Base-by-base conservation (phyloP, 2,113 vertebrate genomes). In the Nycticryphes semicollaris region DNA sequence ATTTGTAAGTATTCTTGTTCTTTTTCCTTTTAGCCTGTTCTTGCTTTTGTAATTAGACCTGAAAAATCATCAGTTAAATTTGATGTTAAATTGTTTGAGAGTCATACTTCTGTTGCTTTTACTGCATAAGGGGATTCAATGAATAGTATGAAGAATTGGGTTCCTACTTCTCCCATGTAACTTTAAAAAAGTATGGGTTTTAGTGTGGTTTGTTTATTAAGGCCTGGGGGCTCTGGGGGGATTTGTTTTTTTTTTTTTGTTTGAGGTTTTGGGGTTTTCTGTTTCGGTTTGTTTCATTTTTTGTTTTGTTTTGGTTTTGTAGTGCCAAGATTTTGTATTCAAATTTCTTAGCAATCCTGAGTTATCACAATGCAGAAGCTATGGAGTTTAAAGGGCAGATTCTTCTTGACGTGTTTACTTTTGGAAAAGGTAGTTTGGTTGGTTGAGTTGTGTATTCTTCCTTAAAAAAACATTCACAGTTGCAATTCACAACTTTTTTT, bases 1-100 rank as follows among this genome's bases (percentile, higher is more conserved):
- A 98, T 97, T 81, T 99, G 99, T 99, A 98, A 99, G 99, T 99
- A 97, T 43, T 64, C 23, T 37, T 48, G 14, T 73, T 77, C 9
- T 64, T 96, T 91, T 33, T 56, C 6, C 14, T 4, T 57, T 81
- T 73, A 80, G 21, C 3, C 28, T 79, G 21, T 47, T 78, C 77
- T 48, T 91, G 23, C 12, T 80, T 90, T 66, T 85, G 6, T 85
- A 18, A 47, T 70, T 70, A 89, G 41, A 47, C 39, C 23, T 73
- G 20, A 89, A 93, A 90, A 72, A 24, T 53, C 7, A 15, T 73
- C 9, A 14, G 24, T 7, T 83, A 54, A 70, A 81, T 75, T 43
- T 68, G 21, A 60, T 84, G 17, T 57, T 53, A 81, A 89, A 74
- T 70, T 80, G 14, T 53, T 69, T 63, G 23, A 82, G 33, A 57